phyloP scores from a whole-genome alignment of 1,140 invertebrate genomes.

The Calephelis virginiensis region DNA sequence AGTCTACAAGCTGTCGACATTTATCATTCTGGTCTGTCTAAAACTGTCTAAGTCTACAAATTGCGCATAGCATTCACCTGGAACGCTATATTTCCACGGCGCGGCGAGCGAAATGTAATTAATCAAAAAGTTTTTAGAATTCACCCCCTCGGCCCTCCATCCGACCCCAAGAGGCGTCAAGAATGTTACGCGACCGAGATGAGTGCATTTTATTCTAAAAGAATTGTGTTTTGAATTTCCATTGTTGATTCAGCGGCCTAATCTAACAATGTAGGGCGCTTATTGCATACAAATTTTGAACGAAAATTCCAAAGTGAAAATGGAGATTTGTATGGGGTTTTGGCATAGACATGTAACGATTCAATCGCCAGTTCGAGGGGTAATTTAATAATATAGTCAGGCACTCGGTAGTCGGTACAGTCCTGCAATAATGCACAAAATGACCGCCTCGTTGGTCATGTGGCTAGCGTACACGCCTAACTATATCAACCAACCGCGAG shows the following conservation, averaged over 20 bases:
- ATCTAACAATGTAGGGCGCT: constrained; percentile 2
- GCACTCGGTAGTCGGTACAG: too few species aligned
- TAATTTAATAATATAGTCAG: too few species aligned
- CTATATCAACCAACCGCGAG: too few species aligned
- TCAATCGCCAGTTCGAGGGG: too few species aligned
- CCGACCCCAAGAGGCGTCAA: constrained; percentile 28
- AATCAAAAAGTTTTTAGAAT: constrained; percentile 68
- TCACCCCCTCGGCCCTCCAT: constrained; percentile 27
- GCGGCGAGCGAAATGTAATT: constrained; percentile 64
- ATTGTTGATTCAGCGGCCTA: constrained; percentile 21
- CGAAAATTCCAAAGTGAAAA: too few species aligned
- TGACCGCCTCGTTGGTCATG: too few species aligned
- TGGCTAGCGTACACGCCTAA: too few species aligned
- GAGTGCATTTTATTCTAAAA: constrained; percentile 3
- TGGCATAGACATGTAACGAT: too few species aligned
- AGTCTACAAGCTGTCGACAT: background rate
- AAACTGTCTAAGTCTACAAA: constrained; percentile 31
- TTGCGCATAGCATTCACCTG: constrained; percentile 51
- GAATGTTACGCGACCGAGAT: constrained; percentile 28
- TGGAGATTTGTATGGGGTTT: too few species aligned
- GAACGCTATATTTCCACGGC: constrained; percentile 62
- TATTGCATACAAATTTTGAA: background rate
- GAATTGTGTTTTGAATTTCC: constrained; percentile 7
- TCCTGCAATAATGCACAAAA: too few species aligned
- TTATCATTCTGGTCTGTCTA: constrained; percentile 25